Evolutionary conservation across 2,797 vertebrate genomes (phyloP).

Genomic region (Danionella dracula): DNA sequence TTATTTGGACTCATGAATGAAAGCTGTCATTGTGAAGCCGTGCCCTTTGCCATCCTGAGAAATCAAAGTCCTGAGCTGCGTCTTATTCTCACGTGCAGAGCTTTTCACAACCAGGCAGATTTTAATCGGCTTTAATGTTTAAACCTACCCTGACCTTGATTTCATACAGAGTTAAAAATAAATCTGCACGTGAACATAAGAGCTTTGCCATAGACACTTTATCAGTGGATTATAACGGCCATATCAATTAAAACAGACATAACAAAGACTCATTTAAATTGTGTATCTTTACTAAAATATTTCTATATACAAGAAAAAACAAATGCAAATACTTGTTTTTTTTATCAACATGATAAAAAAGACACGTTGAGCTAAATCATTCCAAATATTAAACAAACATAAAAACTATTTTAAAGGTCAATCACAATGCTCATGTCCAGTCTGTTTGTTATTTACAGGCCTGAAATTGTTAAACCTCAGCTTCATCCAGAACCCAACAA

Average conservation of each 20-base stretch:
- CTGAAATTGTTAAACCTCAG: constrained; percentile 31
- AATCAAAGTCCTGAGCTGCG: neutral
- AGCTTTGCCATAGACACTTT: neutral
- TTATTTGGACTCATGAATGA: neutral
- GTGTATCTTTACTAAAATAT: no score
- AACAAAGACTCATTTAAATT: neutral
- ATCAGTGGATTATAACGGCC: neutral
- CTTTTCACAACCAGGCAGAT: constrained; percentile 1
- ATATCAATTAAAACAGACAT: neutral
- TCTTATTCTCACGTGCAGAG: constrained; percentile 4
- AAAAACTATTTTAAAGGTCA: no score
- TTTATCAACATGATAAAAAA: no score
- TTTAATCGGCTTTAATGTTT: constrained; percentile 5
- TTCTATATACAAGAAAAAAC: no score
- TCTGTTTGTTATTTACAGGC: constrained; percentile 33
- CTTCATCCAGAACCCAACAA: constrained; percentile 45
- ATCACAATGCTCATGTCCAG: no score
- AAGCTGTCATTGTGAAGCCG: neutral
- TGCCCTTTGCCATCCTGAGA: neutral
- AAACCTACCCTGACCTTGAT: neutral
- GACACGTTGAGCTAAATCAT: no score
- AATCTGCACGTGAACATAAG: constrained; percentile 8
- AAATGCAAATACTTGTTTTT: no score
- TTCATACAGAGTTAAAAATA: neutral
- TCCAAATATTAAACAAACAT: no score